These are phyloP conservation scores for Trogon melanurus DNA, from an alignment of 2,113 vertebrate species.

Conservation along the genomic window DNA sequence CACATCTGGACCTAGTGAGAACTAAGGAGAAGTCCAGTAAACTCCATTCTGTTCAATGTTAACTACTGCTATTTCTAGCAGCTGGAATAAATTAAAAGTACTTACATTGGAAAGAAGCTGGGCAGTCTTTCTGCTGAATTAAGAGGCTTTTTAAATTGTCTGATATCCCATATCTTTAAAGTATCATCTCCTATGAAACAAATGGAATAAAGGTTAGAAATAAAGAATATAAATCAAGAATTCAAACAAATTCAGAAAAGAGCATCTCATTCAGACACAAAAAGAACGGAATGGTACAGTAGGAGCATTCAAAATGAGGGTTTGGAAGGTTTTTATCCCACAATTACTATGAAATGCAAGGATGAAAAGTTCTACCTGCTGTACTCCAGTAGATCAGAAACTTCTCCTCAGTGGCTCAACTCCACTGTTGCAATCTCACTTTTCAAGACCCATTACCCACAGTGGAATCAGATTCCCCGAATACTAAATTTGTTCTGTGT, in stretches of 20 bases:
- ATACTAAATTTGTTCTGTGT: not conserved
- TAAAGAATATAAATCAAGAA: not conserved
- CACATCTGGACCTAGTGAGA: not conserved
- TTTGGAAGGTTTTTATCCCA: not conserved
- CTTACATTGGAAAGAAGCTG: slow-evolving; percentile 94
- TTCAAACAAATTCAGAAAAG: not conserved
- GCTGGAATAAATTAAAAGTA: not conserved
- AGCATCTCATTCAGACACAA: not conserved
- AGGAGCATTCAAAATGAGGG: not conserved
- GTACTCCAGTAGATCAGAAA: not conserved
- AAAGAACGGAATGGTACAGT: not conserved
- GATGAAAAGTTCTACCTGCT: not conserved
- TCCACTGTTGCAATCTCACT: not conserved
- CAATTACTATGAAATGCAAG: not conserved
- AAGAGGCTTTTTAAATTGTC: slow-evolving; percentile 92
- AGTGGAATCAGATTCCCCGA: not conserved
- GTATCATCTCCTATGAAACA: slow-evolving; percentile 89
- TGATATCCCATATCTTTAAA: slow-evolving; percentile 96
- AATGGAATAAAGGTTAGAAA: not conserved
- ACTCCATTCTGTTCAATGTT: not conserved
- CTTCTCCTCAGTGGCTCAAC: not conserved
- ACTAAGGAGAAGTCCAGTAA: not conserved
- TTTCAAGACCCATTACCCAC: not conserved
- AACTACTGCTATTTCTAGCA: not conserved
- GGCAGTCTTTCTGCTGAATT: slow-evolving; percentile 84